These are phyloP conservation scores for Epizoanthus illoricatus DNA, from an alignment of 92 coral and sea anemone species.

Conservation along the genomic window DNA sequence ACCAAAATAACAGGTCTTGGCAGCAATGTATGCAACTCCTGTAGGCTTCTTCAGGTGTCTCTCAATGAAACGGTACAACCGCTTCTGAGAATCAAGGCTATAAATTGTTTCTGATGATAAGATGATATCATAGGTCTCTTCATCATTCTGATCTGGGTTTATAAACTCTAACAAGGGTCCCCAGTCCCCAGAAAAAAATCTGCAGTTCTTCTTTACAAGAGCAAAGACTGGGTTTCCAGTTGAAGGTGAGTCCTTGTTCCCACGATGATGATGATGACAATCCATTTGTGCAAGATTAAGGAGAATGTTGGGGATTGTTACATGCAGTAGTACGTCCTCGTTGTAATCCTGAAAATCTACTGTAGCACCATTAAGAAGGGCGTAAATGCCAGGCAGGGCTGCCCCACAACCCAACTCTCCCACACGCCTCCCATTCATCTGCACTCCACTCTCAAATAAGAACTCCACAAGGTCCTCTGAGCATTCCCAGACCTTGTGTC, in stretches of 20 bases:
- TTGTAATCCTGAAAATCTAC: constrained; percentile 97
- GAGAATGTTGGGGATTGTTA: constrained; percentile 86
- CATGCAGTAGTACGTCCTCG: constrained; percentile 75
- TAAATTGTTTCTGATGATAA: constrained; percentile 95
- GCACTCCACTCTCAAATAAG: constrained; percentile 52
- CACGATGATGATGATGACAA: background rate
- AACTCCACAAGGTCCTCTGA: constrained; percentile 79
- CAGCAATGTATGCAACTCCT: constrained; percentile 86
- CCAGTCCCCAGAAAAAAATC: constrained; percentile 93
- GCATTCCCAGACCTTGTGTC: constrained; percentile 97
- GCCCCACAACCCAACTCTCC: constrained; percentile 95
- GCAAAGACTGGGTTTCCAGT: background rate
- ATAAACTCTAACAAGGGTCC: constrained; percentile 53
- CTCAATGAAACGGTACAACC: constrained; percentile 67
- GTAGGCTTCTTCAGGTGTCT: constrained; percentile 59
- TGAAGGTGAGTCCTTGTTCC: background rate
- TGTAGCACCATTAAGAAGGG: constrained; percentile 68
- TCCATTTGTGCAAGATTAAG: constrained; percentile 44
- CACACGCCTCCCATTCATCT: constrained; percentile 66
- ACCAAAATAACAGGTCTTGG: constrained; percentile 94
- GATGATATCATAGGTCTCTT: constrained; percentile 72
- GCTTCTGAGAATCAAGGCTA: constrained; percentile 60
- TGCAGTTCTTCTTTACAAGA: constrained; percentile 44
- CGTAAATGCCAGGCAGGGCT: constrained; percentile 86
- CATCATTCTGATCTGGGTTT: constrained; percentile 45